Evolutionary conservation across 2,888 invertebrate species (phyloP), one percentile per base, ranked within the genome.

Genomic region (Germaria angustata): DNA sequence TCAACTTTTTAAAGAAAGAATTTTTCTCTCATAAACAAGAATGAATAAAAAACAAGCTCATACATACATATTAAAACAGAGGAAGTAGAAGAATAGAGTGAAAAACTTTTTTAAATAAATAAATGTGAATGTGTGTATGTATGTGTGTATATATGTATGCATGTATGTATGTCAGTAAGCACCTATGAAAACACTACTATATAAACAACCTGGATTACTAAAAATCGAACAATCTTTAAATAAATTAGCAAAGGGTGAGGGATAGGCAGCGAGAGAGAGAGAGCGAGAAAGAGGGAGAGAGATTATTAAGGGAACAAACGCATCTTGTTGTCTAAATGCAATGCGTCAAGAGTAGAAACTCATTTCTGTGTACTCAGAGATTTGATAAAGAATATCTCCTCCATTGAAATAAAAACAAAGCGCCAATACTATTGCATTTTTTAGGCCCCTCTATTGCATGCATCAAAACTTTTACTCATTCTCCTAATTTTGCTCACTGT

Each of bases 1-100:
- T 32, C 41, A 55, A n/a, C 44, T 20, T 20, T 55, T 34, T 28
- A 71, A 69, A 57, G 22, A 7, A 36, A 51, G 15, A 24, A 63
- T 36, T 59, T 59, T 66, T 81, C 71, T 75, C 41, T 20, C 61
- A 77, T 61, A 72, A 66, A 66, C 49, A 57, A 81, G 71, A 81
- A 61, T 53, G 59, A 36, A 65, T 34, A 46, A 39, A 20, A 44
- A 9, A 44, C 7, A n/a, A 4, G 15, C 6, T 5, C 22, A 22
- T 15, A 3, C 6, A 3, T 20, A 55, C 20, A 32, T 61, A 44
- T 34, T 39, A 4, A 15, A 61, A 49, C 15, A 41, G 9, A 41
- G 46, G 11, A 46, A 53, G 39, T 9, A 49, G 49, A 34, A 59
- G 71, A 66, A 53, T 44, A 39, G 55, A 65, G 73, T 13, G 53